A percentile compares a stretch with the other conserved stretches of the same genome.
phyloP scores from a whole-genome alignment of 2,888 invertebrate genomes.

The Cryptocheilus praepositus region DNA sequence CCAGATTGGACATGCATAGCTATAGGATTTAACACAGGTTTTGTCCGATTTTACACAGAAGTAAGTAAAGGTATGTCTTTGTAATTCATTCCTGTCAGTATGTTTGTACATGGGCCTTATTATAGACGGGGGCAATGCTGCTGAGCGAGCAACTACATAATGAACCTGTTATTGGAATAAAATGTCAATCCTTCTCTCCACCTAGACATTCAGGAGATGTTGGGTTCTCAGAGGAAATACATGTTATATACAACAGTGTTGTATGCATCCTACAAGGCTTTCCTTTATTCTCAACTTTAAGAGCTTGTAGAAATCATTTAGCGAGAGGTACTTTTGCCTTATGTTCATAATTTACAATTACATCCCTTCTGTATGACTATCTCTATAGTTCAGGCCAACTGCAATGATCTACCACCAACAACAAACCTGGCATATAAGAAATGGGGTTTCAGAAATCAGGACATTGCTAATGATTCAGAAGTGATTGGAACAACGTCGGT shows the following conservation, averaged over 20 bases:
- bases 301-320: slow-evolving; percentile 86
- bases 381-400: slow-evolving; percentile 82
- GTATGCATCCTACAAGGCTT: slow-evolving; percentile 86
- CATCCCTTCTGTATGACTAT: neutral
- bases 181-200: slow-evolving; percentile 83
- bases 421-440: slow-evolving; percentile 86
- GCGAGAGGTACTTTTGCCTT: slow-evolving; percentile 81
- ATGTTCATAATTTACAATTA: neutral
- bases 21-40: slow-evolving; percentile 90
- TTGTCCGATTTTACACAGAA: slow-evolving; percentile 92
- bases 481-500: slow-evolving; percentile 84
- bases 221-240: slow-evolving; percentile 81
- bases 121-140: slow-evolving; percentile 84
- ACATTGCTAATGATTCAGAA: slow-evolving; percentile 85
- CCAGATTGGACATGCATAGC: slow-evolving; percentile 96
- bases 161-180: slow-evolving; percentile 85
- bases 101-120: neutral
- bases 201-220: slow-evolving; percentile 72
- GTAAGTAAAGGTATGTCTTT: slow-evolving; percentile 61
- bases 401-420: slow-evolving; percentile 78
- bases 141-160: slow-evolving; percentile 90
- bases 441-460: slow-evolving; percentile 89
- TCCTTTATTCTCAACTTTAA: slow-evolving; percentile 86
- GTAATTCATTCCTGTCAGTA: neutral
- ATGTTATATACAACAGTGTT: slow-evolving; percentile 83